Evolutionary conservation across 2,888 invertebrate species (phyloP).

Genomic region (Drosophila peninsularis): DNA sequence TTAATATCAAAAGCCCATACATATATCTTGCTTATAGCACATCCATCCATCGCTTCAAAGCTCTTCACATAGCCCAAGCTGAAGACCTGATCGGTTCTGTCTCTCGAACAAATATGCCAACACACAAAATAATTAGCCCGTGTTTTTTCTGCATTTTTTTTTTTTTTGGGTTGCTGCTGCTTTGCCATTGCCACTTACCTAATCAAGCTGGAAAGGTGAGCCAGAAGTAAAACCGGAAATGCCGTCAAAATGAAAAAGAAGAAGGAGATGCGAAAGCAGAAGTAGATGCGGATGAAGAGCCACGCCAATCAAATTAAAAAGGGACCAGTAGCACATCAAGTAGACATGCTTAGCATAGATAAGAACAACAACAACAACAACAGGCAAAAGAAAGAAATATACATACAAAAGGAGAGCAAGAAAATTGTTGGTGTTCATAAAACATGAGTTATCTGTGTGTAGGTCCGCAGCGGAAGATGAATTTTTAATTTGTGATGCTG

Average conservation of each 20-base stretch:
- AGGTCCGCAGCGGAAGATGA: slow-evolving; percentile 69
- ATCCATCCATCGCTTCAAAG: background rate
- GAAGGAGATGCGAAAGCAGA: slow-evolving; percentile 13
- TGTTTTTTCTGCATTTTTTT: slow-evolving; percentile 3
- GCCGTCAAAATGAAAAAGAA: slow-evolving; percentile 29
- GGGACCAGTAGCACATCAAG: slow-evolving; percentile 63
- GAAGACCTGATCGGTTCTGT: slow-evolving; percentile 12
- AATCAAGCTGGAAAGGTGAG: slow-evolving; percentile 68
- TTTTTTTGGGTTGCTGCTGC: slow-evolving; percentile 12
- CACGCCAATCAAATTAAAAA: slow-evolving; percentile 75
- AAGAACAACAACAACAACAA: slow-evolving; percentile 42
- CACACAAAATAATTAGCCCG: slow-evolving; percentile 69
- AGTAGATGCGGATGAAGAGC: slow-evolving; percentile 22
- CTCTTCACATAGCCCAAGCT: background rate
- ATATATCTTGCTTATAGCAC: background rate
- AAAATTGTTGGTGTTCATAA: slow-evolving; percentile 46
- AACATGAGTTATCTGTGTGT: slow-evolving; percentile 41
- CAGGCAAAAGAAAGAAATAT: slow-evolving; percentile 14
- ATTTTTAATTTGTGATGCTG: slow-evolving; percentile 76
- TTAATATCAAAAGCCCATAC: background rate
- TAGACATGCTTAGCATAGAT: slow-evolving; percentile 52
- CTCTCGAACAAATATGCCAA: slow-evolving; percentile 63
- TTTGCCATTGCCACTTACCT: slow-evolving; percentile 15
- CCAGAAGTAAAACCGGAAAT: background rate
- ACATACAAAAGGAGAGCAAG: slow-evolving; percentile 26